A percentile compares a stretch with the other conserved stretches of the same genome.
Conservation (phyloP, 2,888 invertebrate species). For the Colostygia pectinataria region DNA sequence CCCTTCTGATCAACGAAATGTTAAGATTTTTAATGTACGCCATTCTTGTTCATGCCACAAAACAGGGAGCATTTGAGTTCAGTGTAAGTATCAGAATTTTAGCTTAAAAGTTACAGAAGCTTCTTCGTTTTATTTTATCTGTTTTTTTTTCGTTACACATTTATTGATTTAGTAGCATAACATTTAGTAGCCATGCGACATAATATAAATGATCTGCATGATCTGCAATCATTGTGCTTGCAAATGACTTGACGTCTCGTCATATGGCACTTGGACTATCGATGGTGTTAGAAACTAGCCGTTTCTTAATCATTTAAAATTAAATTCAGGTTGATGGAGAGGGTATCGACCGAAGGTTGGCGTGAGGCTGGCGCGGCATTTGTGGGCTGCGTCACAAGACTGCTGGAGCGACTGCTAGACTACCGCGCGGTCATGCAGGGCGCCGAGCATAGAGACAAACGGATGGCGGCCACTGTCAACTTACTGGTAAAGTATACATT, state of each 20-base stretch:
- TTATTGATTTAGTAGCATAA: too few species aligned
- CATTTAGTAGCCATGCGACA: too few species aligned
- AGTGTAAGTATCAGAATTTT: conserved; percentile 91
- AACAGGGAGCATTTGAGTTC: conserved; percentile 95
- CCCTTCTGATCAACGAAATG: too few species aligned
- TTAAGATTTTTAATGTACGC: background rate
- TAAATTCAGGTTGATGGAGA: conserved; percentile 92
- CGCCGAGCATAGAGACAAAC: conserved; percentile 96
- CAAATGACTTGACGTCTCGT: too few species aligned
- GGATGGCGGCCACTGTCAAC: conserved; percentile 98
- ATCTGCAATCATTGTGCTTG: too few species aligned
- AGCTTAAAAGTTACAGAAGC: too few species aligned
- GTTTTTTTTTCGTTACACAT: too few species aligned
- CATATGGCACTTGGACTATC: too few species aligned
- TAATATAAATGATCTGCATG: too few species aligned
- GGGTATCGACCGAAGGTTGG: conserved; percentile 94
- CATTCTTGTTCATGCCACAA: conserved; percentile 52
- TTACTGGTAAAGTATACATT: conserved; percentile 92
- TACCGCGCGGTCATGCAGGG: conserved; percentile 98
- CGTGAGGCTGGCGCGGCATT: conserved; percentile 96
- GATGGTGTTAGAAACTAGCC: too few species aligned
- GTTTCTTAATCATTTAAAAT: too few species aligned
- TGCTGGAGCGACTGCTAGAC: conserved; percentile 94
- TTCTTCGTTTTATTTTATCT: too few species aligned
- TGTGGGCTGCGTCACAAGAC: conserved; percentile 94